phyloP scores from a whole-genome alignment of 2,113 vertebrate genomes.

The Benitochromis conjunctus region DNA sequence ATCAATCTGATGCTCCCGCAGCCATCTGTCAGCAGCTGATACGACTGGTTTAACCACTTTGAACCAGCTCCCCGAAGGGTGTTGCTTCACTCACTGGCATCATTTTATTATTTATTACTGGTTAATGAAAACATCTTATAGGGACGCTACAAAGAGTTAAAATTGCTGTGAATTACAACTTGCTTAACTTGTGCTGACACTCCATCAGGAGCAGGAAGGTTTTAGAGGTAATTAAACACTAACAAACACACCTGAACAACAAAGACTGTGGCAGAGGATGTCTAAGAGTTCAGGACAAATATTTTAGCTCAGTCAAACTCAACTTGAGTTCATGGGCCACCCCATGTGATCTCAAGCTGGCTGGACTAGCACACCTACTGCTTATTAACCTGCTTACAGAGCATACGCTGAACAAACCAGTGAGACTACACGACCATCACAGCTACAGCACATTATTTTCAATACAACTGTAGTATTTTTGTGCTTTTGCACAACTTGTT shows the following conservation, averaged over 20 bases:
- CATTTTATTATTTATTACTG: not conserved
- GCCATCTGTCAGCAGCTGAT: not conserved
- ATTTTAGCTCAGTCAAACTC: not conserved
- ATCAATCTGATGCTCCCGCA: not conserved
- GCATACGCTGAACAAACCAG: too few species aligned
- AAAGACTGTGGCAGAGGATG: not conserved
- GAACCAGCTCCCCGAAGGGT: not conserved
- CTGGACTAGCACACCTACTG: not conserved
- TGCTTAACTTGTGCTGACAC: not conserved
- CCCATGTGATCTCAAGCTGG: not conserved
- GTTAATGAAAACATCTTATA: not conserved
- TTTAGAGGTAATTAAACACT: not conserved
- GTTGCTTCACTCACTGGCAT: not conserved
- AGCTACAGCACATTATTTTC: too few species aligned
- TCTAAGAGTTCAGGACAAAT: not conserved
- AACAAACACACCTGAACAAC: not conserved
- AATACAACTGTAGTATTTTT: too few species aligned
- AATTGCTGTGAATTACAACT: not conserved
- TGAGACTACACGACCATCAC: too few species aligned
- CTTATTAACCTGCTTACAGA: too few species aligned
- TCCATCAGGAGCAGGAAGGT: not conserved
- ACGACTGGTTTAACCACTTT: not conserved
- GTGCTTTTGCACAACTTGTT: too few species aligned
- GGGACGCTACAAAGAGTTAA: not conserved
- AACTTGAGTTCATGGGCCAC: not conserved